phyloP scores from a whole-genome alignment of 2,113 vertebrate species.

The Gymnocephalus cernua region DNA sequence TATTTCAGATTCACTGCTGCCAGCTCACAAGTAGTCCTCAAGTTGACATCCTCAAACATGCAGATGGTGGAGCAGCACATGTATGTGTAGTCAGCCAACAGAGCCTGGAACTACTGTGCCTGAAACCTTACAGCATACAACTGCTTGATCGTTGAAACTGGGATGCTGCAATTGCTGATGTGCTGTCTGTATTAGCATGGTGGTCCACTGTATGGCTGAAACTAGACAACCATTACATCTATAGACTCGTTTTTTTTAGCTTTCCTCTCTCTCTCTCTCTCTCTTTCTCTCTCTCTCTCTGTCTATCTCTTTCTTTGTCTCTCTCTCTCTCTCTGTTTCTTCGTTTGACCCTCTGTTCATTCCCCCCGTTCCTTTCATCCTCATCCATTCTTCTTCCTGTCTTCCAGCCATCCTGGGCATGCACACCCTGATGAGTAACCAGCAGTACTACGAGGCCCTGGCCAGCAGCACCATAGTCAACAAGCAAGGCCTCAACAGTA shows the following conservation, averaged over 20 bases:
- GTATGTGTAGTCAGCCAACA: neutral
- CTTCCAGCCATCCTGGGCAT: constrained; percentile 95
- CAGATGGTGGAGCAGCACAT: neutral
- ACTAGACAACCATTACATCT: constrained; percentile 4
- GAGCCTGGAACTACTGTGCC: neutral
- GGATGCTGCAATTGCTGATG: constrained; percentile 13
- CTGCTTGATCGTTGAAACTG: neutral
- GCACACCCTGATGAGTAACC: constrained; percentile 99
- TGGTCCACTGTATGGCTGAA: constrained; percentile 14
- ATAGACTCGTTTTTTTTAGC: neutral
- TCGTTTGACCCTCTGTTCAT: constrained; percentile 1
- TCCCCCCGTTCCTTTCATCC: constrained; percentile 25
- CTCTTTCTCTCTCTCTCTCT: neutral
- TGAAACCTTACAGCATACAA: neutral
- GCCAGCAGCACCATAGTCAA: constrained; percentile 97
- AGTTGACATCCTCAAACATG: neutral
- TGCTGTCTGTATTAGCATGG: constrained; percentile 33
- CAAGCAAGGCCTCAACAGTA: constrained; percentile 99
- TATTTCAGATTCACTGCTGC: constrained; percentile 18
- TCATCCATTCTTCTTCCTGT: constrained; percentile 46
- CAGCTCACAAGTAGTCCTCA: neutral
- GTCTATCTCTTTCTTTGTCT: no score
- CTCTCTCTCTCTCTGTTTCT: constrained; percentile 1
- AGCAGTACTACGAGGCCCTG: constrained; percentile 98
- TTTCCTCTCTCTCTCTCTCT: neutral